Evolutionary conservation across 2,113 vertebrate species (phyloP), one percentile per base, ranked within the genome.

Genomic region (Trichomycterus rosablanca): DNA sequence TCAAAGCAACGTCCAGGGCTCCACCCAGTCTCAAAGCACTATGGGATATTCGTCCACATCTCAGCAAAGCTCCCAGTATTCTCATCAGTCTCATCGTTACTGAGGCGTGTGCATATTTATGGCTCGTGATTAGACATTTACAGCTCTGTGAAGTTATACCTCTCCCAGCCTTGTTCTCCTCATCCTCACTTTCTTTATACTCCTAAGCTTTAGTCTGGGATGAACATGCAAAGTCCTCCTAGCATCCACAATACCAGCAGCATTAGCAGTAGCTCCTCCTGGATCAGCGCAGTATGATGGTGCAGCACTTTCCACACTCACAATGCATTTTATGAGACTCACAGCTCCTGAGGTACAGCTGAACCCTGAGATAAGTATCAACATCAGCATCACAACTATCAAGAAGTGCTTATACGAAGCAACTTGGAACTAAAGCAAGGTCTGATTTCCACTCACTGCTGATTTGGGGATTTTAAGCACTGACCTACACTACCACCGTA

Each of bases 1-100:
- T 92, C 96, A 98, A 92, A 96, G 93, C 91, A 96, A 88, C 63
- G 86, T 93, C 84, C 94, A 97, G 88, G 92, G 93, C 78, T 87
- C 93, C 77, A 88, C 90, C 64, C 96, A 98, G 87, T 87, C 96
- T 76, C 94, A 98, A 88, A 90, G 87, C 87, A 90, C 91, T 68
- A 88, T 97, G 78, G 93, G 95, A 81, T 97, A 97, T 80, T 90
- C 93, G 3, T 89, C 95, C 0, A 92, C 93, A 0, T 91, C 94
- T 81, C 95, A 98, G 84, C 96, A 97, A 85, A 93, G 92, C 69
- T 83, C 93, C 48, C 94, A 97, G 86, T 98, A 97, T 78, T 89
- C 92, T 73, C 94, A 97, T 71, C 93, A 93, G 82, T 85, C 90
- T 57, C 94, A 98, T 76, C 90, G 95, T 74, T 98, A 97, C 90